phyloP scores from a whole-genome alignment of 2,797 vertebrate genomes.

The Muscicapa comitata region DNA sequence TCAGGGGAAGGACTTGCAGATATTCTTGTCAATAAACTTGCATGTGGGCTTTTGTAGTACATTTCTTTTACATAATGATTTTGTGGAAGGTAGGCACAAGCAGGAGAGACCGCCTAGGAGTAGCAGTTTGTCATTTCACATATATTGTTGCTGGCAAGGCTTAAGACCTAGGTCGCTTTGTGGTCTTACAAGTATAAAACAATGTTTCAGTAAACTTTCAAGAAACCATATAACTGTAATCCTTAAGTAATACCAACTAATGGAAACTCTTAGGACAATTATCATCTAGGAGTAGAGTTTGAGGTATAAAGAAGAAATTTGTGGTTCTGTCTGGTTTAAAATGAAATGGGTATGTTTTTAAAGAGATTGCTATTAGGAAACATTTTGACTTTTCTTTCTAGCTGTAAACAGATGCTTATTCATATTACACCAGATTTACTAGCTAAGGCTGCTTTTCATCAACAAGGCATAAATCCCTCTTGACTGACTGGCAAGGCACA shows the following conservation, averaged over 20 bases:
- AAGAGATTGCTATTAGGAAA: constrained; percentile 12
- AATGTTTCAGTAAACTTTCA: neutral
- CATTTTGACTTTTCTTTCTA: constrained; percentile 6
- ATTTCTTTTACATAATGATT: neutral
- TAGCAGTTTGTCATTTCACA: neutral
- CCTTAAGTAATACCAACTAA: neutral
- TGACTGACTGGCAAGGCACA: neutral
- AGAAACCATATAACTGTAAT: neutral
- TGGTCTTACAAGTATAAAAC: constrained; percentile 8
- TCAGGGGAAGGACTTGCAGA: neutral
- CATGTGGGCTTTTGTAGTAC: neutral
- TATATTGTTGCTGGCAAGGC: neutral
- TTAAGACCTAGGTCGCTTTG: neutral
- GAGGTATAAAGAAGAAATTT: neutral
- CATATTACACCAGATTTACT: constrained; percentile 24
- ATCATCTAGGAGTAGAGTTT: neutral
- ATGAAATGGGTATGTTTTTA: neutral
- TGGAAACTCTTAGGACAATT: neutral
- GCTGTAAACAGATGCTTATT: constrained; percentile 40
- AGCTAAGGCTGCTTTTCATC: constrained; percentile 40
- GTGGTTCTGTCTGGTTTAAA: constrained; percentile 3
- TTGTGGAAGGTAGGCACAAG: neutral
- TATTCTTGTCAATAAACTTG: neutral
- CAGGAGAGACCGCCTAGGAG: neutral
- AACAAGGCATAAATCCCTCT: constrained; percentile 16